Conservation (phyloP, 1,140 invertebrate species). For the Pectinophora gossypiella region DNA sequence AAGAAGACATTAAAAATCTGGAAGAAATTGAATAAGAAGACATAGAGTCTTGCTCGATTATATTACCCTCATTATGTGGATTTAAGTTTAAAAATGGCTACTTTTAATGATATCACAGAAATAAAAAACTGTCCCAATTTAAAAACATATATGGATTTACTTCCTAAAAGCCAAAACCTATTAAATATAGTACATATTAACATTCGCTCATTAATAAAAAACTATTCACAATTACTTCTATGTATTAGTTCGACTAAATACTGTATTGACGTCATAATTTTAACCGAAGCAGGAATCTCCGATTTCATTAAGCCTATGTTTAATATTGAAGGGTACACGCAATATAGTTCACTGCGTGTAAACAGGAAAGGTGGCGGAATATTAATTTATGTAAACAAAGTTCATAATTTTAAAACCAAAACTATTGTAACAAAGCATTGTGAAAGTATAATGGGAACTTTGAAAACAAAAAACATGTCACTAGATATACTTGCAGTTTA, state of each 20-base stretch:
- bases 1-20: neutral
- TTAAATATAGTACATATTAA: neutral
- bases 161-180: neutral
- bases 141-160: neutral
- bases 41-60: neutral
- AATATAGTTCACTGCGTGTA: neutral
- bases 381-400: neutral
- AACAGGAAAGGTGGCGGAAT: slow-evolving; percentile 1
- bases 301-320: neutral
- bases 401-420: neutral
- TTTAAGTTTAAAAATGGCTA: neutral
- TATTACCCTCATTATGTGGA: neutral
- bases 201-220: slow-evolving; percentile 6
- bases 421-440: neutral
- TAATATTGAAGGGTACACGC: neutral
- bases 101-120: neutral
- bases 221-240: neutral
- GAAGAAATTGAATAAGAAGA: neutral
- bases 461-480: neutral
- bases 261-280: neutral
- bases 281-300: neutral
- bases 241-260: neutral
- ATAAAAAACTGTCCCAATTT: neutral
- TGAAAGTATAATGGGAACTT: neutral
- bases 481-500: neutral